Percentiles rank a stretch among this genome's conserved stretches.
Evolutionary conservation across 2,113 vertebrate species (phyloP).

Genomic region (Sinocyclocheilus anshuiensis): DNA sequence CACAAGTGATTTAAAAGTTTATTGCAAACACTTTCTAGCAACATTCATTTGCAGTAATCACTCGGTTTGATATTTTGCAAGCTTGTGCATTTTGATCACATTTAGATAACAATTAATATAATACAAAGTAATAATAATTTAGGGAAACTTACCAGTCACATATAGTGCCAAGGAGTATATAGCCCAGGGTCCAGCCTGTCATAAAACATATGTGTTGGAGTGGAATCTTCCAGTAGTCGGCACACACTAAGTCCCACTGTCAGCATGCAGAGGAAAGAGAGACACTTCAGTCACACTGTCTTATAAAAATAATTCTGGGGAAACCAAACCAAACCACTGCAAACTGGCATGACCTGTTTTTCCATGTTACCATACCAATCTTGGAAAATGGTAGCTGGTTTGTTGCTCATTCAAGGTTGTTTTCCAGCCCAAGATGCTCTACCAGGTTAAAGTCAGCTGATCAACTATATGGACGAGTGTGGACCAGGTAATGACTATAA

Average conservation of each 20-base stretch:
- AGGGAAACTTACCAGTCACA: conserved; percentile 81
- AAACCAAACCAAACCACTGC: not conserved
- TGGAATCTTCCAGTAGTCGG: conserved; percentile 82
- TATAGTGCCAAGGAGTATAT: conserved; percentile 74
- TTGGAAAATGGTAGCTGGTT: too few species aligned
- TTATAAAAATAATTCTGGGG: not conserved
- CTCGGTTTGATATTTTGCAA: not conserved
- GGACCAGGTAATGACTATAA: not conserved
- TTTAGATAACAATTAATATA: not conserved
- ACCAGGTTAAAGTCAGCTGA: not conserved
- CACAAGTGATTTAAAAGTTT: not conserved
- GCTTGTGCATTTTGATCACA: not conserved
- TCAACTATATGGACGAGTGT: too few species aligned
- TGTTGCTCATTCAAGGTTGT: not conserved
- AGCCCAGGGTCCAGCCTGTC: conserved; percentile 84
- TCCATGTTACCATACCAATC: too few species aligned
- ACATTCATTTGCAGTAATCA: not conserved
- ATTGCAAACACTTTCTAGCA: not conserved
- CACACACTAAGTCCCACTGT: conserved; percentile 85
- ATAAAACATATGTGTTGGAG: conserved; percentile 83
- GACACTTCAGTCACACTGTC: not conserved
- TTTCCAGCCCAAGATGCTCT: not conserved
- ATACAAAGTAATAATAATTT: too few species aligned
- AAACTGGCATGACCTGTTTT: not conserved
- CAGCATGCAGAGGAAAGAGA: not conserved